Evolutionary conservation across 2,888 invertebrate species (phyloP).

Genomic region (Teleogryllus oceanicus): DNA sequence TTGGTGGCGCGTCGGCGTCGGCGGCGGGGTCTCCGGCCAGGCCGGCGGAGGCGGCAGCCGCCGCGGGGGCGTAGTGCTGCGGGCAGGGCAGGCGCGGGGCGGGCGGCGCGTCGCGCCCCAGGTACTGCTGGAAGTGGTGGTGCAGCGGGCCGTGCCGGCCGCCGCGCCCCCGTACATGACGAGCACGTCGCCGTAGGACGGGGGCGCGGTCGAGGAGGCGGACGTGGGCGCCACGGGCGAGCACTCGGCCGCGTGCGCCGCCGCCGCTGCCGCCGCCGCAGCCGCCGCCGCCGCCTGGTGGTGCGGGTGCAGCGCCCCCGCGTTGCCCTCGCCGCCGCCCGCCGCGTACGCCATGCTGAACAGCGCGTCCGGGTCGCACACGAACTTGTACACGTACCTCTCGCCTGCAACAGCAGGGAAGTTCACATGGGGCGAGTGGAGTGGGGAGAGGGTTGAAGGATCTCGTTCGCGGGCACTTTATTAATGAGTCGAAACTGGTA

Average conservation of each 20-base stretch:
- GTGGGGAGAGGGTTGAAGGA: too few relatives aligned
- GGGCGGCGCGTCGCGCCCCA: neutral
- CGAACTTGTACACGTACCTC: conserved; percentile 94
- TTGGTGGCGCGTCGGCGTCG: too few relatives aligned
- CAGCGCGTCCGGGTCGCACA: conserved; percentile 88
- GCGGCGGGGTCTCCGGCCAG: too few relatives aligned
- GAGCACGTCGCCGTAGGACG: conserved; percentile 35
- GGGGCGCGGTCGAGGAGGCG: neutral
- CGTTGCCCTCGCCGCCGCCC: conserved; percentile 21
- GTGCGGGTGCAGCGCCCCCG: neutral
- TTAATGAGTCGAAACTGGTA: too few relatives aligned
- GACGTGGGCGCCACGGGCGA: neutral
- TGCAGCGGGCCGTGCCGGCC: conserved; percentile 28
- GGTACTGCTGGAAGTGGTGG: conserved; percentile 37
- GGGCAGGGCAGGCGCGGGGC: conserved; percentile 24
- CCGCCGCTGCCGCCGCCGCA: neutral
- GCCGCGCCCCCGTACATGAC: conserved; percentile 35
- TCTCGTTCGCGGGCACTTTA: too few relatives aligned
- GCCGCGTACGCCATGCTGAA: conserved; percentile 72
- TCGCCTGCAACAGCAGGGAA: conserved; percentile 61
- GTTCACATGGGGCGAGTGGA: neutral
- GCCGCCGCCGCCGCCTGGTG: conserved; percentile 8
- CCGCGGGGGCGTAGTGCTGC: conserved; percentile 30
- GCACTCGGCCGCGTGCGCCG: neutral
- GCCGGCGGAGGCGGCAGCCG: neutral